phyloP scores from a whole-genome alignment of 2,888 invertebrate species.

The Parnassius mnemosyne region DNA sequence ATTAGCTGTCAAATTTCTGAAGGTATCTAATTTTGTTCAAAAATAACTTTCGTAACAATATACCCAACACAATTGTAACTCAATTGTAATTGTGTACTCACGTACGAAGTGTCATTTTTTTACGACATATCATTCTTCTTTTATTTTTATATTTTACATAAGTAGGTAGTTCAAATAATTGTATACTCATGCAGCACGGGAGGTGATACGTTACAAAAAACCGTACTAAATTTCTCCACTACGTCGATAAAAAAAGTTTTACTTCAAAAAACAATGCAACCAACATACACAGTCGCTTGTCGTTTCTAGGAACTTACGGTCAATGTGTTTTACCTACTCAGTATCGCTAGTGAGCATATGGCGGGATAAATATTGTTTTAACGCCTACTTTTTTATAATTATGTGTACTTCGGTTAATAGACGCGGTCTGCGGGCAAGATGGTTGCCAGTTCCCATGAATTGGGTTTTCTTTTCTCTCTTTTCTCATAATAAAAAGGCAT shows the following conservation, averaged over 20 bases:
- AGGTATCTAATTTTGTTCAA: too few relatives aligned
- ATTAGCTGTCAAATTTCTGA: too few relatives aligned
- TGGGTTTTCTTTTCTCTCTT: slow-evolving; percentile 36
- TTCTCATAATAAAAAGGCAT: slow-evolving; percentile 25
- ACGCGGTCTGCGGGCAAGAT: slow-evolving; percentile 43
- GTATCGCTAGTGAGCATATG: slow-evolving; percentile 48
- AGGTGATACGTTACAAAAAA: too few relatives aligned
- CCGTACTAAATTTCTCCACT: too few relatives aligned
- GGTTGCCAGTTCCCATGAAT: slow-evolving; percentile 43
- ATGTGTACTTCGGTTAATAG: slow-evolving; percentile 50
- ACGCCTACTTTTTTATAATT: slow-evolving; percentile 61
- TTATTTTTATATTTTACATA: too few relatives aligned
- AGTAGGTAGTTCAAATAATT: too few relatives aligned
- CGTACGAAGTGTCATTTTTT: too few relatives aligned
- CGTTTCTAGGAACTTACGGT: slow-evolving; percentile 44
- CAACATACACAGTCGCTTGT: slow-evolving; percentile 39
- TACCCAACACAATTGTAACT: too few relatives aligned
- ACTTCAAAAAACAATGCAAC: neutral
- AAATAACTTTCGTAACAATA: too few relatives aligned
- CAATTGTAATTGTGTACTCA: too few relatives aligned
- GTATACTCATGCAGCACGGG: too few relatives aligned
- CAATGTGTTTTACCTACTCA: slow-evolving; percentile 30
- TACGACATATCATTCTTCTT: too few relatives aligned
- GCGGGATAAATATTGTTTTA: slow-evolving; percentile 63
- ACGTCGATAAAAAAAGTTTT: neutral